Evolutionary conservation across 2,888 invertebrate species (phyloP).

Genomic region (Pediacus dermestoides): DNA sequence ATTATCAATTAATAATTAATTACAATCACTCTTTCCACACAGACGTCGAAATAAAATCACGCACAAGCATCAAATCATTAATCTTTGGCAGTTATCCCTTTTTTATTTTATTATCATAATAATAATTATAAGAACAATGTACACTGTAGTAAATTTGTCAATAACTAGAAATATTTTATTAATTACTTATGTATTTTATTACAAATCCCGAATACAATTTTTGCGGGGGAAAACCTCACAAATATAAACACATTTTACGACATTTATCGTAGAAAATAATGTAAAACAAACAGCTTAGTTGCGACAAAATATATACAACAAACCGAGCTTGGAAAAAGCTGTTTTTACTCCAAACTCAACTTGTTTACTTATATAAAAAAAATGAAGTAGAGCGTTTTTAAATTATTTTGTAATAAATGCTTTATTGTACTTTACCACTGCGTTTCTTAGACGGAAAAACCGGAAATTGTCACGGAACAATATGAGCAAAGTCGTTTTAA

Average conservation of each 20-base stretch:
- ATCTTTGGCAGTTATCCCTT: slow-evolving; percentile 41
- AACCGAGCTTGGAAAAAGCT: slow-evolving; percentile 11
- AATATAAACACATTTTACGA: no score
- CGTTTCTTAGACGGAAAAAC: neutral
- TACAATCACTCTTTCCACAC: slow-evolving; percentile 21
- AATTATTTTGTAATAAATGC: slow-evolving; percentile 9
- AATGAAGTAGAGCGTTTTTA: slow-evolving; percentile 10
- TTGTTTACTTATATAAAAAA: slow-evolving; percentile 4
- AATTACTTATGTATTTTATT: no score
- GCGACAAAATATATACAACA: slow-evolving; percentile 17
- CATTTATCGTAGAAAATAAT: no score
- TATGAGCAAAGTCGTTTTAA: slow-evolving; percentile 2
- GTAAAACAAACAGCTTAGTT: no score
- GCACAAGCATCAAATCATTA: slow-evolving; percentile 30
- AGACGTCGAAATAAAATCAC: no score
- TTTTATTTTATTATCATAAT: slow-evolving; percentile 23
- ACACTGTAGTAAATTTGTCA: no score
- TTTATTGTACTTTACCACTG: slow-evolving; percentile 2
- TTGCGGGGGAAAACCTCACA: no score
- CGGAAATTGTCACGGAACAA: slow-evolving; percentile 2
- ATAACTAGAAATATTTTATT: no score
- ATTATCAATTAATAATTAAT: slow-evolving; percentile 17
- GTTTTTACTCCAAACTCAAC: slow-evolving; percentile 1
- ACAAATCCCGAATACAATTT: no score
- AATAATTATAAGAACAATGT: slow-evolving; percentile 19